A percentile compares a stretch with the other conserved stretches of the same genome.
These are phyloP conservation scores for Urocynchramus pylzowi DNA, from an alignment of 2,113 vertebrate genomes.

Conservation along the genomic window DNA sequence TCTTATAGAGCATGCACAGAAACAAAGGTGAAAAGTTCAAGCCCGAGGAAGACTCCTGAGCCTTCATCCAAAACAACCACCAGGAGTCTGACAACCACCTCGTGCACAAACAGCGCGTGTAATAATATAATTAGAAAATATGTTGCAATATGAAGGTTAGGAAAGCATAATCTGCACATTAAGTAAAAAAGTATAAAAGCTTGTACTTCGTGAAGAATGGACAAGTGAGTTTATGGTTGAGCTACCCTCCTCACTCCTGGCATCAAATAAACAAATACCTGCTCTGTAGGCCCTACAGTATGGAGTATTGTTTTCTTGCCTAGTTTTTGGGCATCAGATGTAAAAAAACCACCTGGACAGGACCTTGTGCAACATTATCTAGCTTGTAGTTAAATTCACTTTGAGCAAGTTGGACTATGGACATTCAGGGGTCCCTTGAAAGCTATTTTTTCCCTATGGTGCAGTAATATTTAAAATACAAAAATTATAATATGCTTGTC, in stretches of 20 bases:
- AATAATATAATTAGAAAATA: background rate
- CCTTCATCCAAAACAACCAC: background rate
- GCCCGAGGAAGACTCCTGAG: background rate
- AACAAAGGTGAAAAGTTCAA: background rate
- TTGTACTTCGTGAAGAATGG: background rate
- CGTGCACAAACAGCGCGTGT: background rate
- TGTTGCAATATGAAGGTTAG: no score
- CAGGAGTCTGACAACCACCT: background rate
- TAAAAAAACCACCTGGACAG: background rate
- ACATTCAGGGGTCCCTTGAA: background rate
- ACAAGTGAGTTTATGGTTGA: background rate
- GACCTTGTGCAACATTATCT: background rate
- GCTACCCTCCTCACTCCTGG: background rate
- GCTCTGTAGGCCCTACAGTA: background rate
- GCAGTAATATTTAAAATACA: background rate
- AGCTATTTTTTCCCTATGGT: background rate
- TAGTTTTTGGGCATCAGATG: background rate
- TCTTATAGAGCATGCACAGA: background rate
- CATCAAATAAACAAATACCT: background rate
- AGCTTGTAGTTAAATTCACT: background rate
- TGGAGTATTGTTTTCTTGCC: background rate
- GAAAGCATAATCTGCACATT: background rate
- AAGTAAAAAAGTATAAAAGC: background rate
- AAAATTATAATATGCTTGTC: background rate
- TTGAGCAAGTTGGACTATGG: background rate